Conservation (phyloP, 2,888 invertebrate genomes). For the Lissonota sp. region DNA sequence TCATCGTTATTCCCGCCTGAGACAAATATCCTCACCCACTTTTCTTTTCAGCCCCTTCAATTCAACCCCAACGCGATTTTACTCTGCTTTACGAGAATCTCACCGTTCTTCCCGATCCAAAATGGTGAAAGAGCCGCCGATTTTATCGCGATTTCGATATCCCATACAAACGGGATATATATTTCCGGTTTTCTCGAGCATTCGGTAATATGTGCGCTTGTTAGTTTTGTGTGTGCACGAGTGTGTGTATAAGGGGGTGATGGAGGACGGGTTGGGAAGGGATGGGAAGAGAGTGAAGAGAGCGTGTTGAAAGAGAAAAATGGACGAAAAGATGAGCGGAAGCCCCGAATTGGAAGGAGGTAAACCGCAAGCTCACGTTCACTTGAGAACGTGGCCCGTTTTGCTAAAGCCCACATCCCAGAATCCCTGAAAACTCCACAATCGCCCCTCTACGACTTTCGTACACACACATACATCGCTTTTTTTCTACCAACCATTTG, state of each 20-base stretch:
- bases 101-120: slow-evolving; percentile 13
- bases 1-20: slow-evolving; percentile 52
- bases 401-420: slow-evolving; percentile 45
- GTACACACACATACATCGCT: slow-evolving; percentile 22
- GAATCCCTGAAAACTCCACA: slow-evolving; percentile 16
- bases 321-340: slow-evolving; percentile 54
- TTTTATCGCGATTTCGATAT: slow-evolving; percentile 36
- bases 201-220: slow-evolving; percentile 37
- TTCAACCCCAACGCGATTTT: slow-evolving; percentile 1
- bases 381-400: slow-evolving; percentile 54
- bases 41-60: slow-evolving; percentile 22
- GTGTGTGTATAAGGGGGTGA: slow-evolving; percentile 1
- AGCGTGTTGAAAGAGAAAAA: slow-evolving; percentile 50
- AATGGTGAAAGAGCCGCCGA: slow-evolving; percentile 14
- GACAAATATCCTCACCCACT: slow-evolving; percentile 57
- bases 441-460: slow-evolving; percentile 23
- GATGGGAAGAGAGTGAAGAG: background rate
- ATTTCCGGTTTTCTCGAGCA: slow-evolving; percentile 61
- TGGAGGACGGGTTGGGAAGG: background rate
- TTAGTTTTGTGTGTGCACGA: background rate
- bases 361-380: slow-evolving; percentile 54
- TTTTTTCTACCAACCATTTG: slow-evolving; percentile 30
- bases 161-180: slow-evolving; percentile 37
- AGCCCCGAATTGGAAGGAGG: slow-evolving; percentile 36
- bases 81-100: slow-evolving; percentile 36